Evolutionary conservation across 2,888 invertebrate genomes (phyloP), one percentile per base, ranked within the genome.

Genomic region (Notodonta ziczac): DNA sequence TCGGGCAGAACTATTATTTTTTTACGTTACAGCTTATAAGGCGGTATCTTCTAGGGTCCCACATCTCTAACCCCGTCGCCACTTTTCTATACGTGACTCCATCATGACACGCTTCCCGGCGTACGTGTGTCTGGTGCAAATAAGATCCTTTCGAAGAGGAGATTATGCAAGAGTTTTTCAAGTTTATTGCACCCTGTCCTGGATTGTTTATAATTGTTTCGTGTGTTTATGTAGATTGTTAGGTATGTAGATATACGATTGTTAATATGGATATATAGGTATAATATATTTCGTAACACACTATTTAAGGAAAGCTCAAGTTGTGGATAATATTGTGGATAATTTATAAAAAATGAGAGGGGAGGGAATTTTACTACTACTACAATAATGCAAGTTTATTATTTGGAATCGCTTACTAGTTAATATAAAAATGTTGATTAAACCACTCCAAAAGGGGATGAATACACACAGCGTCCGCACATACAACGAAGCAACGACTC

Each of bases 51-150:
- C 70, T 72, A 59, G 66, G 67, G 65, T 74, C 78, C 76, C 46
- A 78, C 74, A 81, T 78, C 80, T 80, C 77, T 78, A 80, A 75
- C 80, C 80, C 75, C 80, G 81, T 81, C 78, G 76, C 76, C 71
- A 75, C 71, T 70, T 68, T 62, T 72, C 77, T 74, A 71, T 73
- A 82, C 82, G 78, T 76, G 77, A 75, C 76, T 77, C 73, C 70
- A 76, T 74, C 69, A 71, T 75, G 66, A 70, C 67, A 64, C 66
- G 65, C 59, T 68, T 69, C 74, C 76, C 68, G 60, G 63, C 61
- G 61, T 59, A 57, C 55, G 54, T 46, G 46, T 46, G 46, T 39
- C 12, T 24, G 35, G 42, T 56, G 42, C 24, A n/a, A 44, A 53
- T 13, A 42, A 46, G 46, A n/a, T 46, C 46, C n/a, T 46, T 46